These are phyloP conservation scores for Selenia dentaria DNA, from an alignment of 2,888 invertebrate genomes.

Conservation along the genomic window DNA sequence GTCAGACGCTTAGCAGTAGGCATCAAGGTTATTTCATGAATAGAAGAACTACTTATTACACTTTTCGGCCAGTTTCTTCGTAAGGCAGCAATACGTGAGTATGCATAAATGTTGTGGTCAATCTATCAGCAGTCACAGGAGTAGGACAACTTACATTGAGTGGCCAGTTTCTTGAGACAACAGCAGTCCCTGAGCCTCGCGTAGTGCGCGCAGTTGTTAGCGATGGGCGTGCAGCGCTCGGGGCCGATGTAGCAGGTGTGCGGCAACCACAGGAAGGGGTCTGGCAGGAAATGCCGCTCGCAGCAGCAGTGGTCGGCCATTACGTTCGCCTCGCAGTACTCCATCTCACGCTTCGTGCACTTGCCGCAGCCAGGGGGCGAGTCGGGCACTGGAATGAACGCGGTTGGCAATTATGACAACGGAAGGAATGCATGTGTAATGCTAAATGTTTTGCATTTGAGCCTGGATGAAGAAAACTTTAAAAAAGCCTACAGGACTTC, in stretches of 20 bases:
- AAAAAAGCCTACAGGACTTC: too few species aligned
- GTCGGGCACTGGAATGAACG: conserved; percentile 48
- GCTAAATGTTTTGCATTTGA: too few species aligned
- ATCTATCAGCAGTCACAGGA: too few species aligned
- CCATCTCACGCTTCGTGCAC: conserved; percentile 85
- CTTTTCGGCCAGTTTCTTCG: too few species aligned
- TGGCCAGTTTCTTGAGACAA: conserved; percentile 85
- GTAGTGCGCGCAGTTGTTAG: conserved; percentile 86
- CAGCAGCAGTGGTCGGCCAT: conserved; percentile 82
- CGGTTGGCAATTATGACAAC: background rate
- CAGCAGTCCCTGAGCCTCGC: conserved; percentile 86
- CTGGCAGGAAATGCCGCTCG: conserved; percentile 84
- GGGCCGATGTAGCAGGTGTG: conserved; percentile 88
- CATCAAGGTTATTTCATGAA: too few species aligned
- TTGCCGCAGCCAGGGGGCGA: conserved; percentile 83
- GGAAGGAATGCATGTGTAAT: too few species aligned
- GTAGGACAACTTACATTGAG: conserved; percentile 80
- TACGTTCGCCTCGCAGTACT: conserved; percentile 86
- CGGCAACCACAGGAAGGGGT: conserved; percentile 87
- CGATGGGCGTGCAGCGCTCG: conserved; percentile 84
- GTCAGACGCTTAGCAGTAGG: too few species aligned
- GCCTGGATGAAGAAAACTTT: too few species aligned
- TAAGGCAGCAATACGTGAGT: too few species aligned
- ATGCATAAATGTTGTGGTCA: too few species aligned
- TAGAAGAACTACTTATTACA: too few species aligned